Evolutionary conservation across 2,888 invertebrate genomes (phyloP).

Genomic region (Pardosa pseudoannulata): DNA sequence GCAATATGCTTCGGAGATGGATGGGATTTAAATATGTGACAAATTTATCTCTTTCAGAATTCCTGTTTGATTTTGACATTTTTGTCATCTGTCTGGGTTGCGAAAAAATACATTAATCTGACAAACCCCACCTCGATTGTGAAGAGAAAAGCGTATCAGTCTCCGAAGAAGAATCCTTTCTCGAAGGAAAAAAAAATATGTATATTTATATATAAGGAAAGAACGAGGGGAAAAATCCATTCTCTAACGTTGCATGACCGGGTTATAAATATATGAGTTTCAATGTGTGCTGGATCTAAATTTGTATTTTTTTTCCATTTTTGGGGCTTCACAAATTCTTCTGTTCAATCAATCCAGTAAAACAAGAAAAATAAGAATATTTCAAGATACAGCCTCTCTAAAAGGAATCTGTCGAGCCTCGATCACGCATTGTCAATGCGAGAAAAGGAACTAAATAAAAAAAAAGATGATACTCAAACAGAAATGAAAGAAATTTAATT

Average conservation of each 20-base stretch:
- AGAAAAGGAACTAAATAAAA: neutral
- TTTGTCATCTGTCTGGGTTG: neutral
- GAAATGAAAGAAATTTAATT: neutral
- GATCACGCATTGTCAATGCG: neutral
- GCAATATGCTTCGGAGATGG: neutral
- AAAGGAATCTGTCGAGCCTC: neutral
- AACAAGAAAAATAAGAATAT: neutral
- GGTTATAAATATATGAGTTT: neutral
- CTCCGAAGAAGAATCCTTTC: neutral
- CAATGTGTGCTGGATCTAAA: neutral
- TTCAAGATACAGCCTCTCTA: neutral
- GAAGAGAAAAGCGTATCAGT: neutral
- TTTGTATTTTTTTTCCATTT: neutral
- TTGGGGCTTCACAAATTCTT: neutral
- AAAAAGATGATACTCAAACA: neutral
- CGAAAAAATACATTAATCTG: slow-evolving; percentile 15
- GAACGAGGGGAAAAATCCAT: neutral
- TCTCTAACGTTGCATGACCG: neutral
- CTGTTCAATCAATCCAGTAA: neutral
- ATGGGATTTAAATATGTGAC: slow-evolving; percentile 14
- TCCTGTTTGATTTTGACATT: slow-evolving; percentile 17
- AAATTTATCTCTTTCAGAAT: slow-evolving; percentile 16
- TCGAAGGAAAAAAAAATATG: too few relatives aligned
- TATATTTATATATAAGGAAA: neutral
- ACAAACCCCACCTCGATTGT: slow-evolving; percentile 7